Evolutionary conservation across 64 coral and sea anemone genomes (phyloP).

Genomic region (Dendrophyllia cribrosa): DNA sequence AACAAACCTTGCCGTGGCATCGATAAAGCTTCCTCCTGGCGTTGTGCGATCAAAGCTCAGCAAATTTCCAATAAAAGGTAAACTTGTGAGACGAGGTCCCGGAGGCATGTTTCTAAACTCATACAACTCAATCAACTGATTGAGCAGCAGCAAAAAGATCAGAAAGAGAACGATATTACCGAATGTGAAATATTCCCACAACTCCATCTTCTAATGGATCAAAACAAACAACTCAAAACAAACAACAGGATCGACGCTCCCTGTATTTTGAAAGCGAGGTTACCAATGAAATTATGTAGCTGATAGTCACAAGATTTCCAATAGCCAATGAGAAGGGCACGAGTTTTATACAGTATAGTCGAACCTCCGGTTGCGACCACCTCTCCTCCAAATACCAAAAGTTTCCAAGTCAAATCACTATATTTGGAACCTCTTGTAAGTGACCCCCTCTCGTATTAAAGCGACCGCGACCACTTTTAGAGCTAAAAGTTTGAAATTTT

Average conservation of each 20-base stretch:
- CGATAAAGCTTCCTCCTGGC: not conserved
- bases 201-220: not conserved
- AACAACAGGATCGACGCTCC: not conserved
- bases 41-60: constrained; percentile 20
- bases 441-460: no score
- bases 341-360: no score
- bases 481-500: no score
- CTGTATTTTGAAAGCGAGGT: no score
- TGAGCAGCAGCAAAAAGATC: not conserved
- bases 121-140: constrained; percentile 27
- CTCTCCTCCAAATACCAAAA: no score
- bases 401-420: no score
- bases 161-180: constrained; percentile 1
- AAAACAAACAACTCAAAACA: not conserved
- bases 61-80: constrained; percentile 39
- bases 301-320: no score
- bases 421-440: no score
- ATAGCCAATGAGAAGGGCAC: no score
- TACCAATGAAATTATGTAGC: no score
- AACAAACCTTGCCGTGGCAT: constrained; percentile 3
- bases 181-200: not conserved
- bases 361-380: no score
- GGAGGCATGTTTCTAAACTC: constrained; percentile 34
- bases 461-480: no score
- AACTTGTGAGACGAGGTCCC: constrained; percentile 17